A percentile compares a stretch with the other conserved stretches of the same genome.
Evolutionary conservation across 2,113 vertebrate genomes (phyloP).

Genomic region (Takifugu flavidus): DNA sequence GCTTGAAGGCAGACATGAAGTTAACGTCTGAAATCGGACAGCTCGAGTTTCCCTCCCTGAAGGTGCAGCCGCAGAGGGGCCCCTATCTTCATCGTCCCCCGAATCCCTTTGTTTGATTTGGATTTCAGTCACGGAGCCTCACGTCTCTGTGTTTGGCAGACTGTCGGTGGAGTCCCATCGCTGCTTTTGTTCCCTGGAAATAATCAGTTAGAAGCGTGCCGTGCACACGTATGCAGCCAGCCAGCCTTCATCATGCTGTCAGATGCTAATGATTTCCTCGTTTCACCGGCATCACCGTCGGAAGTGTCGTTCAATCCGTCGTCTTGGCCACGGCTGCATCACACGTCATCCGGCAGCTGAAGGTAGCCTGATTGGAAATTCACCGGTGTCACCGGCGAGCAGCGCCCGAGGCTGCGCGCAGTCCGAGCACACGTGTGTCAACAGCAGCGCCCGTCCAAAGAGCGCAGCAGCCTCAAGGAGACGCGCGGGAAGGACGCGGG

Average conservation of each 20-base stretch:
- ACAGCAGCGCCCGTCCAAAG: slow-evolving; percentile 49
- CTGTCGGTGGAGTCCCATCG: slow-evolving; percentile 18
- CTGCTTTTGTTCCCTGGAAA: slow-evolving; percentile 55
- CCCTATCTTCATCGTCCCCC: slow-evolving; percentile 50
- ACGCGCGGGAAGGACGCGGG: slow-evolving; percentile 31
- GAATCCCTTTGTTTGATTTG: slow-evolving; percentile 30
- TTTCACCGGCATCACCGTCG: slow-evolving; percentile 23
- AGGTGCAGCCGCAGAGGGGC: slow-evolving; percentile 28
- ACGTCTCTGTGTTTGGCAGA: slow-evolving; percentile 5
- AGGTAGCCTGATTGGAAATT: slow-evolving; percentile 26
- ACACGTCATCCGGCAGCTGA: slow-evolving; percentile 37
- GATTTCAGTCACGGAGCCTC: slow-evolving; percentile 25
- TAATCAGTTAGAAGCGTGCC: slow-evolving; percentile 26
- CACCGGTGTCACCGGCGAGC: slow-evolving; percentile 34
- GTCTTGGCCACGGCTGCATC: slow-evolving; percentile 37
- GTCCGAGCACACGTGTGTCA: slow-evolving; percentile 24
- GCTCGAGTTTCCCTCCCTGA: slow-evolving; percentile 47
- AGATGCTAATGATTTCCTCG: slow-evolving; percentile 53
- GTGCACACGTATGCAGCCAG: slow-evolving; percentile 28
- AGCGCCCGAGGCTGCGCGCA: slow-evolving; percentile 20
- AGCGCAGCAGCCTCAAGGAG: slow-evolving; percentile 13
- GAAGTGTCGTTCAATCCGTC: slow-evolving; percentile 25
- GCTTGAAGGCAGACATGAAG: slow-evolving; percentile 51
- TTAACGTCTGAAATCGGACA: slow-evolving; percentile 16
- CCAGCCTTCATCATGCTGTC: slow-evolving; percentile 29